A percentile compares a stretch with the other conserved stretches of the same genome.
phyloP scores from a whole-genome alignment of 1,140 invertebrate species.

The Goniozus legneri region DNA sequence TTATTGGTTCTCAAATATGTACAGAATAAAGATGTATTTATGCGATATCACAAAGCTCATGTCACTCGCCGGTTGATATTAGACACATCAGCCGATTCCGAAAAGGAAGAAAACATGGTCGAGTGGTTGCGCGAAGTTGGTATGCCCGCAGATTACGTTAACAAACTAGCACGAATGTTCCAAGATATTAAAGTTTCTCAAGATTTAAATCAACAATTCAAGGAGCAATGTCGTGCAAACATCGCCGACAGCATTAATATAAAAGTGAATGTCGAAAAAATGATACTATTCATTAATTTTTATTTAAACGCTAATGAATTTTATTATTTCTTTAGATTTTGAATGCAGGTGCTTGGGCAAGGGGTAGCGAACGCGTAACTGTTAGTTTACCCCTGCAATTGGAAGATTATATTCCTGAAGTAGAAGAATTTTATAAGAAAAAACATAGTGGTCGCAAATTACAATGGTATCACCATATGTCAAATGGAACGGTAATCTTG shows the following conservation, averaged over 20 bases:
- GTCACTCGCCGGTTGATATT: constrained; percentile 92
- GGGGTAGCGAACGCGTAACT: constrained; percentile 88
- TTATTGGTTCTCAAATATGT: constrained; percentile 97
- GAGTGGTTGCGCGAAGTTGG: constrained; percentile 93
- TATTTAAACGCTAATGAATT: neutral
- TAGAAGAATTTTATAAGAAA: constrained; percentile 92
- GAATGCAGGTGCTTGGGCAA: constrained; percentile 97
- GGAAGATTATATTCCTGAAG: constrained; percentile 97
- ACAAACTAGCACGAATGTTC: constrained; percentile 95
- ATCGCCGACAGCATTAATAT: constrained; percentile 73
- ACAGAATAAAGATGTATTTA: constrained; percentile 99
- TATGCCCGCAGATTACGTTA: constrained; percentile 99
- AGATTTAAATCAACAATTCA: constrained; percentile 95
- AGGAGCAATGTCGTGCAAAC: constrained; percentile 60
- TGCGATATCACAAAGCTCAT: constrained; percentile 99
- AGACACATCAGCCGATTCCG: constrained; percentile 96
- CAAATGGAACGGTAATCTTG: constrained; percentile 91
- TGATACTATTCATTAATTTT: neutral
- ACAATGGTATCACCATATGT: constrained; percentile 99
- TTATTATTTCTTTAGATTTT: constrained; percentile 66
- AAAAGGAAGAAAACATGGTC: constrained; percentile 99
- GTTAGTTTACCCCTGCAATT: constrained; percentile 95
- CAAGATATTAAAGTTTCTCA: constrained; percentile 99
- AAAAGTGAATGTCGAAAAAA: constrained; percentile 52
- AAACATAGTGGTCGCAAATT: constrained; percentile 98